Evolutionary conservation across 2,888 invertebrate genomes (phyloP), one percentile per base, ranked within the genome.

Genomic region (Spicauda simplicius): DNA sequence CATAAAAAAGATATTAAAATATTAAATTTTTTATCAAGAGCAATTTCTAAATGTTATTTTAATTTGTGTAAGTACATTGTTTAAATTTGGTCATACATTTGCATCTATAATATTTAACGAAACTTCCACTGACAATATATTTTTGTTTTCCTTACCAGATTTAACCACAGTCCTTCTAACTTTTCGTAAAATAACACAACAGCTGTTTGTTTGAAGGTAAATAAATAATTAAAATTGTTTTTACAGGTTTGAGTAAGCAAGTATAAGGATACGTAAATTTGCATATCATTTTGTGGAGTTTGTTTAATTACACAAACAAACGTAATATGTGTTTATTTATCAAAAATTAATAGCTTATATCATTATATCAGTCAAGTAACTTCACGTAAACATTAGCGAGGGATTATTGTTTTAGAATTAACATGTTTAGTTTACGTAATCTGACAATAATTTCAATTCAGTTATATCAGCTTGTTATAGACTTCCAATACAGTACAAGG

Each of bases 191-290:
- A 45, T n/a, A 45, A 45, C n/a, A 45, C 25, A 25, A 25, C 25
- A 45, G 6, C 5, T 3, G 45, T 45, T n/a, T 45, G n/a, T 45
- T 45, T n/a, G 11, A 45, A 45, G 45, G 45, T n/a, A 45, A 45
- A n/a, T 45, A 45, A 45, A 45, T 45, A 45, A 45, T 45, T n/a
- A 45, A 45, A 45, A 11, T 45, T 45, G 45, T 45, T 45, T 45
- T 45, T n/a, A 45, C n/a, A 45, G n/a, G n/a, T 45, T 45, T 45
- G 45, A n/a, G n/a, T 45, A n/a, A 45, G n/a, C 5, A 16, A 45
- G n/a, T n/a, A 45, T 45, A 4, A n/a, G n/a, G 6, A 45, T 45
- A 45, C 4, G n/a, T 45, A 6, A 1, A 45, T 45, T 45, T 45
- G 45, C n/a, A 6, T 45, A 5, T 45, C 14, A 41, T 41, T 14